A percentile compares a stretch with the other conserved stretches of the same genome.
These are phyloP conservation scores for Monochamus saltuarius DNA, from an alignment of 1,140 invertebrate species.

Conservation along the genomic window DNA sequence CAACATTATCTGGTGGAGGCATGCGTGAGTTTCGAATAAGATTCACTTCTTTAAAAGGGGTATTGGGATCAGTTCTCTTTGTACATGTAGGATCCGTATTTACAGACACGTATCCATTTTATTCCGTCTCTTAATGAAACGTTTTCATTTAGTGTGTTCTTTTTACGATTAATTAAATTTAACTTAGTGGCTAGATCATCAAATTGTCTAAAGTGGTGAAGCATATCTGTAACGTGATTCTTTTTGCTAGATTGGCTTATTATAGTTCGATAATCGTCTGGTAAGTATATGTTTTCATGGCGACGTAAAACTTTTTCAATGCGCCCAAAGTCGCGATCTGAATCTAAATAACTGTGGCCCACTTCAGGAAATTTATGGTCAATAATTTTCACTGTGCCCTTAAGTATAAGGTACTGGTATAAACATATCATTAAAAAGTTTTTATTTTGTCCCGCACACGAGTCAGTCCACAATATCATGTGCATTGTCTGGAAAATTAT, in stretches of 20 bases:
- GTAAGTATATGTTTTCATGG: constrained; percentile 21
- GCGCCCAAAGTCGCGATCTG: constrained; percentile 34
- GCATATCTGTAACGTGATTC: background rate
- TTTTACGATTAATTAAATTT: background rate
- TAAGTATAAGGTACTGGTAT: constrained; percentile 26
- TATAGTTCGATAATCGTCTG: constrained; percentile 28
- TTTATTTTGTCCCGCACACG: constrained; percentile 32
- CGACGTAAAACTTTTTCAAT: constrained; percentile 29
- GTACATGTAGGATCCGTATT: no score
- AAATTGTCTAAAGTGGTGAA: background rate
- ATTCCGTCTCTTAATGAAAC: constrained; percentile 2
- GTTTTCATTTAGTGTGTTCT: constrained; percentile 1
- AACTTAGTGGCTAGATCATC: background rate
- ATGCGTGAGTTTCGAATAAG: background rate
- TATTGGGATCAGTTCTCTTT: no score
- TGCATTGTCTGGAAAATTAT: no score
- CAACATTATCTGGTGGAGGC: no score
- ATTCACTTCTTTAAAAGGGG: constrained; percentile 1
- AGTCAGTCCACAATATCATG: constrained; percentile 33
- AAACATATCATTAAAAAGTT: constrained; percentile 30
- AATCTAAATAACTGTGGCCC: constrained; percentile 28
- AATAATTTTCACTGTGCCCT: constrained; percentile 18
- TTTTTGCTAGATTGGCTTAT: constrained; percentile 13
- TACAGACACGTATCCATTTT: constrained; percentile 8
- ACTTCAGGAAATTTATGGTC: constrained; percentile 37